A percentile compares a stretch with the other conserved stretches of the same genome.
phyloP scores from a whole-genome alignment of 2,888 invertebrate genomes.

The Drosophila meridionalis region DNA sequence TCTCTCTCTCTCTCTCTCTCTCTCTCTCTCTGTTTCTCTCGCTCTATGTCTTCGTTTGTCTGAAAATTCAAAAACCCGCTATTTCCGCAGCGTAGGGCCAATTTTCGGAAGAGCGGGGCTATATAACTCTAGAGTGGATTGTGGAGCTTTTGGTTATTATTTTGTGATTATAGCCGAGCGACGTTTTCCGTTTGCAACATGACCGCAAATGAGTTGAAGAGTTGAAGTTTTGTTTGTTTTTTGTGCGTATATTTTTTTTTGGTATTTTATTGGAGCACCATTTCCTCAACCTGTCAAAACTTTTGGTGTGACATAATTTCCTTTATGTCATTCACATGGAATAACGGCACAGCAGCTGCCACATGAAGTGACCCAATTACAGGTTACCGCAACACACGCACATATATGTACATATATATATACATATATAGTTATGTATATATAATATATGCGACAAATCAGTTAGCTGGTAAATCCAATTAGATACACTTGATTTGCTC shows the following conservation, averaged over 20 bases:
- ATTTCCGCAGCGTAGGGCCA: conserved; percentile 48
- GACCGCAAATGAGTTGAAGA: conserved; percentile 48
- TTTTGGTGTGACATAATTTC: conserved; percentile 61
- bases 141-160: conserved; percentile 59
- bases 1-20: conserved; percentile 13
- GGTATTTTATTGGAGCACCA: conserved; percentile 47
- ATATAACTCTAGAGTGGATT: conserved; percentile 46
- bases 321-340: conserved; percentile 42
- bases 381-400: conserved; percentile 9
- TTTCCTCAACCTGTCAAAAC: conserved; percentile 52
- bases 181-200: conserved; percentile 66
- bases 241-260: conserved; percentile 1
- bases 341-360: conserved; percentile 50
- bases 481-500: conserved; percentile 42
- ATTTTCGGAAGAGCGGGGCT: conserved; percentile 26
- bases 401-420: background rate
- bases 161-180: conserved; percentile 62
- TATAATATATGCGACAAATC: conserved; percentile 10
- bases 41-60: conserved; percentile 11
- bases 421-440: background rate
- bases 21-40: conserved; percentile 4
- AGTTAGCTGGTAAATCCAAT: conserved; percentile 54
- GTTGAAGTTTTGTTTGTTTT: conserved; percentile 15
- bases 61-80: conserved; percentile 33
- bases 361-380: conserved; percentile 46